Percentiles rank a stretch among this genome's conserved stretches.
These are phyloP conservation scores for Thera britannica DNA, from an alignment of 2,888 invertebrate genomes.

Conservation along the genomic window DNA sequence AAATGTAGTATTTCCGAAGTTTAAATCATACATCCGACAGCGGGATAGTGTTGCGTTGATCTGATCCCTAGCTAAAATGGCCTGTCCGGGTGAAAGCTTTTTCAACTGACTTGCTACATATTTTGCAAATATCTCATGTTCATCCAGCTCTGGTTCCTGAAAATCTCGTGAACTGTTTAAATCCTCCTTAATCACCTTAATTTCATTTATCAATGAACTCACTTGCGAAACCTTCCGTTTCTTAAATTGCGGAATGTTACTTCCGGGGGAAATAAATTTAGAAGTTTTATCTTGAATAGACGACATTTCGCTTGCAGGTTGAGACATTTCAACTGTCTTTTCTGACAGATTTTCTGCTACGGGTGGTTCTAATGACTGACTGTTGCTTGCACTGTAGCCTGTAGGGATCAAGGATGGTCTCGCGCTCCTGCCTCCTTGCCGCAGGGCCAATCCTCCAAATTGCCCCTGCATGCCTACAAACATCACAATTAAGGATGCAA, in stretches of 20 bases:
- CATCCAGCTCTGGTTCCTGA: constrained; percentile 32
- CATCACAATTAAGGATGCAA: too few relatives aligned
- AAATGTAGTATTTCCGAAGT: constrained; percentile 35
- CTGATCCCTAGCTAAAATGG: constrained; percentile 31
- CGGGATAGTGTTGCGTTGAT: constrained; percentile 30
- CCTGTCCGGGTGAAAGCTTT: constrained; percentile 31
- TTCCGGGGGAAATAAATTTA: constrained; percentile 19
- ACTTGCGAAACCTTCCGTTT: constrained; percentile 22
- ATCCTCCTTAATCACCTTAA: constrained; percentile 32
- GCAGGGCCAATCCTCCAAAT: too few relatives aligned
- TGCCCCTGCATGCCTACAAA: too few relatives aligned
- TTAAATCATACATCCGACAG: constrained; percentile 28
- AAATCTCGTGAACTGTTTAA: constrained; percentile 32
- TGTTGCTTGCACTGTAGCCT: constrained; percentile 36
- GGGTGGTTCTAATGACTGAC: constrained; percentile 35
- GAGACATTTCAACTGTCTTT: constrained; percentile 30
- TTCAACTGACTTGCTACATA: constrained; percentile 34
- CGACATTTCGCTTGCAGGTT: constrained; percentile 16
- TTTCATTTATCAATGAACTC: constrained; percentile 32
- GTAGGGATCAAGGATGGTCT: too few relatives aligned
- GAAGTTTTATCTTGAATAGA: too few relatives aligned
- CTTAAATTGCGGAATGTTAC: constrained; percentile 23
- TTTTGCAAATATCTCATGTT: constrained; percentile 32
- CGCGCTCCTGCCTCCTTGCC: too few relatives aligned
- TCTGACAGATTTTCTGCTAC: constrained; percentile 32